phyloP scores from a whole-genome alignment of 2,797 vertebrate genomes.

The Sebastes oblongus region DNA sequence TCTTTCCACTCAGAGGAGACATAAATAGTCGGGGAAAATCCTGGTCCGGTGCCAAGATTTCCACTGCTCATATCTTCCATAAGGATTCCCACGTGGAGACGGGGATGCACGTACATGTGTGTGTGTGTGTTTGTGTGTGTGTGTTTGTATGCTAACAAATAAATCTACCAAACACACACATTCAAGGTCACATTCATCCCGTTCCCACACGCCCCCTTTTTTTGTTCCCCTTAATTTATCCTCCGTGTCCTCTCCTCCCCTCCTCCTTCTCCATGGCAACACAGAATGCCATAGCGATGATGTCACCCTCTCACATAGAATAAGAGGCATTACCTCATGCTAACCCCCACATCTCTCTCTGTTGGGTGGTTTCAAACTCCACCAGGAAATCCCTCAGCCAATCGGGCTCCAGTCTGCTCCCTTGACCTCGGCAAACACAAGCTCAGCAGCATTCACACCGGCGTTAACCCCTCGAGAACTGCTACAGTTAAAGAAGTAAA shows the following conservation, averaged over 20 bases:
- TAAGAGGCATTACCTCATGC: conserved; percentile 69
- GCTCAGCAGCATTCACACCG: conserved; percentile 43
- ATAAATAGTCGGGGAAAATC: conserved; percentile 50
- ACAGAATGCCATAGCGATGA: conserved; percentile 73
- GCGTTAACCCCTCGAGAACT: conserved; percentile 37
- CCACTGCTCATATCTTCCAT: not conserved
- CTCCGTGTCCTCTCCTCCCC: not conserved
- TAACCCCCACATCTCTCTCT: conserved; percentile 20
- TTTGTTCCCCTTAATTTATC: conserved; percentile 20
- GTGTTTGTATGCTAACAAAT: not conserved
- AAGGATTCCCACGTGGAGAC: not conserved
- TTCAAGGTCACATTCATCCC: conserved; percentile 25
- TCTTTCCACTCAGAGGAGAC: conserved; percentile 37
- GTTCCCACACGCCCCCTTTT: conserved; percentile 35
- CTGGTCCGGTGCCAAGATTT: conserved; percentile 41
- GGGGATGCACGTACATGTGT: not conserved
- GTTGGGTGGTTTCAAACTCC: conserved; percentile 29
- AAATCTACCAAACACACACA: not conserved
- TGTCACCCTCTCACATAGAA: conserved; percentile 65
- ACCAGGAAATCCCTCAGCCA: conserved; percentile 62
- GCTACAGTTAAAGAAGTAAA: not conserved
- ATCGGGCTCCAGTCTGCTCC: conserved; percentile 38
- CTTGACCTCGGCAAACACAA: conserved; percentile 32
- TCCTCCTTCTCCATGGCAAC: conserved; percentile 52
- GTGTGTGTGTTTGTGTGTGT: not conserved